Evolutionary conservation across 2,888 invertebrate genomes (phyloP).

Genomic region (Emmelina monodactyla): DNA sequence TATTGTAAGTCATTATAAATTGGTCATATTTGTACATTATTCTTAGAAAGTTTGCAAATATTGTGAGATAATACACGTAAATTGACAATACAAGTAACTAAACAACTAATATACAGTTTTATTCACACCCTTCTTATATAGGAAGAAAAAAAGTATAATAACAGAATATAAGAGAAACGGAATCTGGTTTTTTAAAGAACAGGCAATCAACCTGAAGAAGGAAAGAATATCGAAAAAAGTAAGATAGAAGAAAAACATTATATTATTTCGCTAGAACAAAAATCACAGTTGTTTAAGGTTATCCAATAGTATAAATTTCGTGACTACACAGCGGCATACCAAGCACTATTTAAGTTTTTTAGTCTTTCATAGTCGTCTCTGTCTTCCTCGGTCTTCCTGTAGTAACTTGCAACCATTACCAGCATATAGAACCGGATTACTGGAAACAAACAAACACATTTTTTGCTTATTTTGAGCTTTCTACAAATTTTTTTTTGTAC

Average conservation of each 20-base stretch:
- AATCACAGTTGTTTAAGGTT: too few species aligned
- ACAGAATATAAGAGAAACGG: too few species aligned
- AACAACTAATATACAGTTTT: constrained; percentile 23
- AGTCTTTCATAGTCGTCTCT: constrained; percentile 27
- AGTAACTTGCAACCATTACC: constrained; percentile 44
- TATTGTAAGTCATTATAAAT: constrained; percentile 55
- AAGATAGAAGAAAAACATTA: too few species aligned
- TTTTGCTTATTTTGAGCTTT: too few species aligned
- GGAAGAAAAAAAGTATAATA: too few species aligned
- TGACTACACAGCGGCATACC: constrained; percentile 33
- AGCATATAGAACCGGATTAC: constrained; percentile 51
- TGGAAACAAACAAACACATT: constrained; percentile 22
- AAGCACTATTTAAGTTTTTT: constrained; percentile 26
- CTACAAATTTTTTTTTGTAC: too few species aligned
- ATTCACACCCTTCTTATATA: constrained; percentile 10
- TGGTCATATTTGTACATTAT: constrained; percentile 58
- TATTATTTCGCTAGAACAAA: too few species aligned
- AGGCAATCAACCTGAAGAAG: too few species aligned
- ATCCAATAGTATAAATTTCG: too few species aligned
- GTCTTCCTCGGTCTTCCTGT: constrained; percentile 38
- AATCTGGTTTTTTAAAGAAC: too few species aligned
- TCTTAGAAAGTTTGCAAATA: constrained; percentile 56
- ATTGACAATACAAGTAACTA: constrained; percentile 63
- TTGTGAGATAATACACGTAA: constrained; percentile 61
- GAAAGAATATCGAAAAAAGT: too few species aligned